Percentiles rank a stretch among this genome's conserved stretches.
phyloP scores from a whole-genome alignment of 1,140 invertebrate species.

The Drosophila sulfurigaster region DNA sequence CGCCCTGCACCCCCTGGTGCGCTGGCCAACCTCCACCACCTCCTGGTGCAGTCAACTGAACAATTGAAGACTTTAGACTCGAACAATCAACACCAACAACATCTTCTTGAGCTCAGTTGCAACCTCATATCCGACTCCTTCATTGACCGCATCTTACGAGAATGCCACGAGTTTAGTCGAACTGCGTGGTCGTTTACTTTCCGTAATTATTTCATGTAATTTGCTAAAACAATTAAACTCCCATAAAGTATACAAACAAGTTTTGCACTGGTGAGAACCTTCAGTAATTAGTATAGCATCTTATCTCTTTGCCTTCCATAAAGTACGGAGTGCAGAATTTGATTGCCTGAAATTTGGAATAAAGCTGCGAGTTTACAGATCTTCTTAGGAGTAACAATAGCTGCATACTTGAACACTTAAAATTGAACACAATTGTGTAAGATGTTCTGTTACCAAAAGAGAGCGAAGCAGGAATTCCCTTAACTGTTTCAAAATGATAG shows the following conservation, averaged over 20 bases:
- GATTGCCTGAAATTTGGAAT: conserved; percentile 32
- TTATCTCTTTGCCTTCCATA: conserved; percentile 11
- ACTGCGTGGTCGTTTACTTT: conserved; percentile 23
- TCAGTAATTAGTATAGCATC: conserved; percentile 52
- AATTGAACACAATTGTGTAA: too few relatives aligned
- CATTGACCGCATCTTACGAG: too few relatives aligned
- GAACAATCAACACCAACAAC: background rate
- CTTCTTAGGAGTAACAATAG: background rate
- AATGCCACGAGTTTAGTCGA: too few relatives aligned
- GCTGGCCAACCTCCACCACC: conserved; percentile 58
- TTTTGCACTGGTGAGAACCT: conserved; percentile 35
- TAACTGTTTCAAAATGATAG: too few relatives aligned
- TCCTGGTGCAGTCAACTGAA: conserved; percentile 54
- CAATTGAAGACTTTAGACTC: background rate
- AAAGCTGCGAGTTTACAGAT: conserved; percentile 15
- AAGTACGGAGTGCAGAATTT: conserved; percentile 13
- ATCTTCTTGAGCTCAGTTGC: background rate
- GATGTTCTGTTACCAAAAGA: too few relatives aligned
- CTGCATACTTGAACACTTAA: too few relatives aligned
- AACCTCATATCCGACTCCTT: background rate
- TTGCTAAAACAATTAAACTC: conserved; percentile 64
- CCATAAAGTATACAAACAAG: conserved; percentile 62
- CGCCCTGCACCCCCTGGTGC: conserved; percentile 53
- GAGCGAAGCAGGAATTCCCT: too few relatives aligned
- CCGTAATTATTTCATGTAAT: conserved; percentile 54